Evolutionary conservation across 23 tunicate genomes (phyloP), one percentile per base, ranked within the genome.

Genomic region (Ascidia mentula): DNA sequence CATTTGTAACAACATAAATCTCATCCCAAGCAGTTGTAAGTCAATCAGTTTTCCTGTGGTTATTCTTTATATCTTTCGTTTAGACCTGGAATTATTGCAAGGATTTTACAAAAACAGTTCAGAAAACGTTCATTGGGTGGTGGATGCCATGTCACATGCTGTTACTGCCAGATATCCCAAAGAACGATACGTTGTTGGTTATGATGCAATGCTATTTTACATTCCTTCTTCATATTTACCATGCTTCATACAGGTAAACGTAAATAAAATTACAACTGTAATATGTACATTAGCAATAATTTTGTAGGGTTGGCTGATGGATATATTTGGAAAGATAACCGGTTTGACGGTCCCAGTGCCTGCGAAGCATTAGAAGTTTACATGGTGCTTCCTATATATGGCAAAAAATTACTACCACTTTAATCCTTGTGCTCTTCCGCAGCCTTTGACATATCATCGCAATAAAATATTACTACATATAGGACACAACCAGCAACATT

Each of bases 151-250:
- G n/a, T 36, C 39, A 7, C 76, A 72, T 26, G 76, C 76, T 0
- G 12, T 72, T 36, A 36, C 40, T 0, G 39, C 76, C 12, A 72
- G 40, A 72, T 72, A 72, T 72, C 76, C 76, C 17, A 22, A 72
- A 18, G 40, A 72, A 31, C 36, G 76, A 72, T 72, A 72, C 40
- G 38, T 72, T 31, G 76, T 72, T 37, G 76, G 76, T 7, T 37
- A 8, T 28, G 76, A 72, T 32, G 76, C 76, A 7, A 22, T 12
- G 40, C 33, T 35, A 22, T 31, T 72, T 26, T 72, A 12, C 32
- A 37, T 72, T 72, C 76, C 76, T 31, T n/a, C 33, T 7, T n/a
- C 76, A 37, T 72, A 37, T 15, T 72, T 72, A 24, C 76, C 65
- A 3, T 53, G 12, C 1, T 20, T 28, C 1, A 53, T 53, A 5